Base-by-base conservation (phyloP, 2,888 invertebrate species). In the Leucophora obtusa region DNA sequence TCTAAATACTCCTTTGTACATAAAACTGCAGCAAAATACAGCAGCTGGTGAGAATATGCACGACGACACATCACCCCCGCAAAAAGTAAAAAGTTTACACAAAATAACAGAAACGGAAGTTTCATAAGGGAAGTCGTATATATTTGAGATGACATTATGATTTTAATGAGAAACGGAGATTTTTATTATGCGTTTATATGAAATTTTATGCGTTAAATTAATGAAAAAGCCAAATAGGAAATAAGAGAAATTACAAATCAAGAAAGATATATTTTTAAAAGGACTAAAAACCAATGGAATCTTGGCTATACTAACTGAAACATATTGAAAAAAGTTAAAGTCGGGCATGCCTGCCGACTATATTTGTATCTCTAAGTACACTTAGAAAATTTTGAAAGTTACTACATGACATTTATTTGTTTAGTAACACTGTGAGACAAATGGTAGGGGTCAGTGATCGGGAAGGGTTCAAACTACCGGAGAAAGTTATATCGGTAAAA, bases 81-180 rank as follows among this genome's bases (percentile, higher is more conserved):
- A n/a, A 38, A 38, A 58, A 54, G n/a, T 24, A 18, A n/a, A 50
- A 33, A 71, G 56, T 28, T 28, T 28, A 28, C 7, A 28, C 28
- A 28, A 33, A 58, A 62, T 51, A 24, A 24, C 53, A 33, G 1
- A 33, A 60, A 63, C 75, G 80, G 80, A 75, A 72, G 58, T 62
- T 71, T 68, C 63, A 80, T 76, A 68, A 72, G 58, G 79, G 79
- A 79, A 75, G 79, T 75, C 75, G 59, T 77, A 58, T 79, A 75
- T 58, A 75, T 75, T 66, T 65, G 38, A 70, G 74, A 66, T 68
- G 71, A 68, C 71, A 80, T 80, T 60, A 72, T 76, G 72, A 72
- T 63, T 76, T 75, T 80, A 80, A 80, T 80, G 72, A 76, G 71
- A 75, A 76, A 63, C 71, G 80, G 80, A 76, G 75, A 80, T 80